A percentile compares a stretch with the other conserved stretches of the same genome.
These are phyloP conservation scores for Hyla sarda DNA, from an alignment of 2,113 vertebrate genomes.

Conservation along the genomic window DNA sequence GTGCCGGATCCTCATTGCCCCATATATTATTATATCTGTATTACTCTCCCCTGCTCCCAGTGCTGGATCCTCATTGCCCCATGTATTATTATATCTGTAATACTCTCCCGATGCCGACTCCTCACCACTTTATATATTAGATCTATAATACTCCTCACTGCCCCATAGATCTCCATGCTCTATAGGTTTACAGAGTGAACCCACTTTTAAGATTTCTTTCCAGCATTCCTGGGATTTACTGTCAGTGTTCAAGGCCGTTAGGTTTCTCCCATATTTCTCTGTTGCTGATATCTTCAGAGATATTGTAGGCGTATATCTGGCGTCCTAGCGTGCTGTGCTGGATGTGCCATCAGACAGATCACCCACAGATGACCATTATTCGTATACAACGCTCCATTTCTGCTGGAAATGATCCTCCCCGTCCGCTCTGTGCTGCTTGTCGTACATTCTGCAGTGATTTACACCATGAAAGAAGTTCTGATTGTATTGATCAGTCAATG, in stretches of 20 bases:
- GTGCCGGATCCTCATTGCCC: too few species aligned
- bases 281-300: not conserved
- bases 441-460: too few species aligned
- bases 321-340: not conserved
- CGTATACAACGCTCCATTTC: not conserved
- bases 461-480: too few species aligned
- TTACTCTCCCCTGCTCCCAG: too few species aligned
- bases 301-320: not conserved
- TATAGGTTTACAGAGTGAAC: not conserved
- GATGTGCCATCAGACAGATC: constrained; percentile 1
- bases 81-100: too few species aligned
- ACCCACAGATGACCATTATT: constrained; percentile 7
- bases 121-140: too few species aligned
- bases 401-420: not conserved
- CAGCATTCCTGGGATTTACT: not conserved
- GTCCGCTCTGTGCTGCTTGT: not conserved
- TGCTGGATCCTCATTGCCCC: too few species aligned
- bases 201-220: not conserved
- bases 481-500: too few species aligned
- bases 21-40: too few species aligned
- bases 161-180: not conserved
- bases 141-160: too few species aligned
- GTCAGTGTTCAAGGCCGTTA: not conserved
- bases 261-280: not conserved
- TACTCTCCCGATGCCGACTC: too few species aligned